phyloP scores from a whole-genome alignment of 2,113 vertebrate genomes.

The Laticauda colubrina region DNA sequence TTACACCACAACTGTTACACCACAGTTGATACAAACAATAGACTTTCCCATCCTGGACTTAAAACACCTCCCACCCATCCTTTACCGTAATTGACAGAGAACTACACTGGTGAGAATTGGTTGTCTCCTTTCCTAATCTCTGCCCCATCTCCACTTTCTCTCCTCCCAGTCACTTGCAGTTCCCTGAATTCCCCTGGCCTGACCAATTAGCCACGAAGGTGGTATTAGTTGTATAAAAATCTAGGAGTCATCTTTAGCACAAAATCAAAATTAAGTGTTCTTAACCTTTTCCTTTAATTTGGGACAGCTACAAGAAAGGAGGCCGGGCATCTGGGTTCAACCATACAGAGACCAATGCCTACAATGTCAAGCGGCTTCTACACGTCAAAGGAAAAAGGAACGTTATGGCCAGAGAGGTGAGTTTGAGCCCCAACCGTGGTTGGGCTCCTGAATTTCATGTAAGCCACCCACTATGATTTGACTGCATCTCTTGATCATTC shows the following conservation, averaged over 20 bases:
- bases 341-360: constrained; percentile 81
- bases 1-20: background rate
- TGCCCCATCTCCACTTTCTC: background rate
- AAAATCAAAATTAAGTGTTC: background rate
- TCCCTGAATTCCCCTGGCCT: background rate
- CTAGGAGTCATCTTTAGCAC: background rate
- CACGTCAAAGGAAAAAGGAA: constrained; percentile 85
- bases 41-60: background rate
- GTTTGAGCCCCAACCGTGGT: background rate
- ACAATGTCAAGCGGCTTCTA: constrained; percentile 77
- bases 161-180: background rate
- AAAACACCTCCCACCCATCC: background rate
- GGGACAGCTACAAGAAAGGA: constrained; percentile 80
- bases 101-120: background rate
- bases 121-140: background rate
- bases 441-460: background rate
- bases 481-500: background rate
- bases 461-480: background rate
- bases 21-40: background rate
- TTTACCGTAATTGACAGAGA: background rate
- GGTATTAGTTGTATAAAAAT: background rate
- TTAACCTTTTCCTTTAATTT: background rate
- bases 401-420: constrained; percentile 77
- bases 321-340: constrained; percentile 83
- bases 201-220: background rate